phyloP scores from a whole-genome alignment of 2,113 vertebrate genomes.

The Gallinago media region DNA sequence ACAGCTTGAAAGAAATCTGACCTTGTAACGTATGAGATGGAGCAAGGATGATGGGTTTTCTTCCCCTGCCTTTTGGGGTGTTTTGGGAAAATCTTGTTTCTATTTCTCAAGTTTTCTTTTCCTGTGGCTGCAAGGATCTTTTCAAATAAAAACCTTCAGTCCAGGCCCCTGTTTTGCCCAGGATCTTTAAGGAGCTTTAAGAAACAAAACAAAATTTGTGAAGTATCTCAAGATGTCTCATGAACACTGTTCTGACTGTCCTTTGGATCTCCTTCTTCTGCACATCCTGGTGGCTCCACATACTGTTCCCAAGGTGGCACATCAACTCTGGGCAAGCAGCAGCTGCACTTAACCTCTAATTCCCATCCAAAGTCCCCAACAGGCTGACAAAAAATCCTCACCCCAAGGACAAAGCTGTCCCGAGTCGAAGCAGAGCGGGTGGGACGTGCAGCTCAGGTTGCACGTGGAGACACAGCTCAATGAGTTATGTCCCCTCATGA shows the following conservation, averaged over 20 bases:
- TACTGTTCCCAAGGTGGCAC: accelerated
- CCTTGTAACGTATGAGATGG: neutral
- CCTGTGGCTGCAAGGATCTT: accelerated
- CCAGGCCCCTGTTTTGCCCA: neutral
- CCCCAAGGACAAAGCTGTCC: neutral
- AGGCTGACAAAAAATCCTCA: neutral
- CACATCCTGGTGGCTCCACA: accelerated
- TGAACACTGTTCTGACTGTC: neutral
- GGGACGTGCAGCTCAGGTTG: neutral
- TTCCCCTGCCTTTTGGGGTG: neutral
- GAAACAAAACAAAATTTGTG: neutral
- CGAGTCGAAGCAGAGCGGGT: neutral
- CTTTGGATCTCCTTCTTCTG: neutral
- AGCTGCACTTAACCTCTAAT: neutral
- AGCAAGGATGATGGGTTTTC: neutral
- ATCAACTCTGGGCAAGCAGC: neutral
- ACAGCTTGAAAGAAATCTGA: neutral
- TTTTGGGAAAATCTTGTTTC: neutral
- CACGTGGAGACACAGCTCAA: neutral
- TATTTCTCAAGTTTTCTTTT: neutral
- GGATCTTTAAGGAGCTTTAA: neutral
- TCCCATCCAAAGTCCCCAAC: neutral
- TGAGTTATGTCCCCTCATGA: conserved; percentile 25
- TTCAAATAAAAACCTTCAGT: neutral
- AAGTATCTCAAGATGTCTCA: neutral